Evolutionary conservation across 1,140 invertebrate genomes (phyloP), one percentile per base, ranked within the genome.

Genomic region (Leguminivora glycinivorella): DNA sequence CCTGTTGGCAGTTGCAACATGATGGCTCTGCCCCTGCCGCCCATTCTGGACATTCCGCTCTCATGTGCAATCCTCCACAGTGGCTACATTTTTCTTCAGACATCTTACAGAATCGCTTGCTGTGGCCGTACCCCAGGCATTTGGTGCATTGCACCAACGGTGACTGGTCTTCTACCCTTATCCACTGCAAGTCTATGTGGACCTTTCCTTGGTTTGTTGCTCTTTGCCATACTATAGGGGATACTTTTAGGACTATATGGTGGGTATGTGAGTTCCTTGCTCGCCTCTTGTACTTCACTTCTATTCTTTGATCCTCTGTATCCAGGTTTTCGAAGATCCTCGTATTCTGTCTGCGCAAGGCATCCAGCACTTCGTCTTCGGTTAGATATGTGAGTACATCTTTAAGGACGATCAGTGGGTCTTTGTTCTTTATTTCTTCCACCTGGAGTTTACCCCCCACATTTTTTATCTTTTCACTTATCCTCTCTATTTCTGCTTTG

Each of bases 71-170:
- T 14, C 67, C 71, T 0, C 71, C 71, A n/a, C 71, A 75, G 58
- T 75, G 71, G 22, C 69, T 68, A 26, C 74, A 75, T 10, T 34
- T 14, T 6, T 70, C 68, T 4, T 12, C 38, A 7, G 67, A 0
- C 19, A 66, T 69, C 19, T 19, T 67, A 40, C 70, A 75, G 26
- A 52, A 68, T 14, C 24, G 43, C 22, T 34, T 72, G 1, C 70
- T 22, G 26, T 73, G 70, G 0, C 72, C 71, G 40, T 56, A 77
- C 0, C 66, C 72, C 2, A 74, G 31, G 25, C 75, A 77, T 6
- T 38, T 25, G 0, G 72, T 43, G 25, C 76, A 78, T 52, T 78
- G 76, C 1, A 78, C 56, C 26, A 75, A 19, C 5, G 74, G 72
- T 0, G 74, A 67, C 26, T 78, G 72, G 67, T 78, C 74, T 12